Evolutionary conservation across 2,888 invertebrate genomes (phyloP).

Genomic region (Philopedon plagiatum): DNA sequence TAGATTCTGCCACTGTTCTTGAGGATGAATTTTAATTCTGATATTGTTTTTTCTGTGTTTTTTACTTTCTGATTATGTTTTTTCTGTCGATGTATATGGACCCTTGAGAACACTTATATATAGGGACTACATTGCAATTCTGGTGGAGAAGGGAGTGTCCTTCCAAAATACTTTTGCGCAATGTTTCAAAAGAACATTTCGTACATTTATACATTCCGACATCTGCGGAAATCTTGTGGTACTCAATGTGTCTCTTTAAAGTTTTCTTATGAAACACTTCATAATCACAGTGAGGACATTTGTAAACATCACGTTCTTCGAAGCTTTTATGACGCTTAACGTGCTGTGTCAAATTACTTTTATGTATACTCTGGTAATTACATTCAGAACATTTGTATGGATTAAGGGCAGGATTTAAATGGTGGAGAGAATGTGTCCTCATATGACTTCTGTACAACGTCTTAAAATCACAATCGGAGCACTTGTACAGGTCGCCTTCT

Average conservation of each 20-base stretch:
- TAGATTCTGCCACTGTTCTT: too few species aligned
- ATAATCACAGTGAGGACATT: neutral
- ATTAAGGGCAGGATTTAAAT: neutral
- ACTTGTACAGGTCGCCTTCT: neutral
- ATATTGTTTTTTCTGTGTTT: too few species aligned
- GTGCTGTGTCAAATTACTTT: neutral
- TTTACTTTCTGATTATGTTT: too few species aligned
- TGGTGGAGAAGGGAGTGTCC: too few species aligned
- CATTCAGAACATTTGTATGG: neutral
- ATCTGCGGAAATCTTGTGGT: neutral
- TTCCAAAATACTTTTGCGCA: too few species aligned
- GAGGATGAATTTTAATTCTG: too few species aligned
- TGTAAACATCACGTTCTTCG: neutral
- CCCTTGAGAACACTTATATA: too few species aligned
- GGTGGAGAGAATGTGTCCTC: neutral
- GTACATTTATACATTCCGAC: neutral
- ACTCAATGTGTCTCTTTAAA: neutral
- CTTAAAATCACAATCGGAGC: neutral
- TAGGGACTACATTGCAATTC: too few species aligned
- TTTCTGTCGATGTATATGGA: too few species aligned
- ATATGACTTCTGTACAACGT: neutral
- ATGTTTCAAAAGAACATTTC: neutral
- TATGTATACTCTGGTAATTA: neutral
- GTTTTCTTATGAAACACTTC: neutral
- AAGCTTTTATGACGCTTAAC: neutral